Percentiles rank a stretch among this genome's conserved stretches.
Conservation (phyloP, 2,113 vertebrate genomes). For the Cervus canadensis region DNA sequence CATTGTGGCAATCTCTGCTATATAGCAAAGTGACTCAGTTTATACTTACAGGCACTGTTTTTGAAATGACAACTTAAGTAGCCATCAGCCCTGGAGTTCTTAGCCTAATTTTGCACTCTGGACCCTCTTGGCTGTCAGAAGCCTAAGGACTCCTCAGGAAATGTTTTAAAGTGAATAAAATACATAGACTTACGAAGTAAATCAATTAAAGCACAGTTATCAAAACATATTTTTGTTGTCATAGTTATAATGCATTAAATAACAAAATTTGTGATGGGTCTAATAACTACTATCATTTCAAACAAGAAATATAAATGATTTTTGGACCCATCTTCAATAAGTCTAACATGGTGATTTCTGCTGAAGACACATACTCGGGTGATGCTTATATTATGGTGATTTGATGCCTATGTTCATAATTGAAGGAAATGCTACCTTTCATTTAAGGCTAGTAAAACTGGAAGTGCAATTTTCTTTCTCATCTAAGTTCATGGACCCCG, state of each 20-base stretch:
- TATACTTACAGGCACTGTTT: neutral
- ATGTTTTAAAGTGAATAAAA: conserved; percentile 4
- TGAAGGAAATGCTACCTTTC: neutral
- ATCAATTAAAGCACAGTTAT: neutral
- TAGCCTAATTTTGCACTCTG: neutral
- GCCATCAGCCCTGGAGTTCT: neutral
- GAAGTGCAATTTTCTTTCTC: neutral
- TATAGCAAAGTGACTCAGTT: neutral
- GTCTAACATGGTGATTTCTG: neutral
- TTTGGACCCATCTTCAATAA: neutral
- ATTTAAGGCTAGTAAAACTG: neutral
- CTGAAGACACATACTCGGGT: neutral
- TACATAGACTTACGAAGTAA: neutral
- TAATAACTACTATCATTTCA: neutral
- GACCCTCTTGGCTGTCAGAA: neutral
- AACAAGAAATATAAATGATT: neutral
- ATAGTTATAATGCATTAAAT: neutral
- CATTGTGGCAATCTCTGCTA: neutral
- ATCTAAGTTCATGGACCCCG: neutral
- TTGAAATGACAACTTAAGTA: neutral
- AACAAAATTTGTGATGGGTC: neutral
- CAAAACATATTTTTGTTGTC: neutral
- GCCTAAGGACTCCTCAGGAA: neutral
- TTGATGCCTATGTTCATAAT: neutral
- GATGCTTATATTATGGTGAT: neutral